Evolutionary conservation across 2,797 vertebrate genomes (phyloP).

Genomic region (Threskiornis aethiopicus): DNA sequence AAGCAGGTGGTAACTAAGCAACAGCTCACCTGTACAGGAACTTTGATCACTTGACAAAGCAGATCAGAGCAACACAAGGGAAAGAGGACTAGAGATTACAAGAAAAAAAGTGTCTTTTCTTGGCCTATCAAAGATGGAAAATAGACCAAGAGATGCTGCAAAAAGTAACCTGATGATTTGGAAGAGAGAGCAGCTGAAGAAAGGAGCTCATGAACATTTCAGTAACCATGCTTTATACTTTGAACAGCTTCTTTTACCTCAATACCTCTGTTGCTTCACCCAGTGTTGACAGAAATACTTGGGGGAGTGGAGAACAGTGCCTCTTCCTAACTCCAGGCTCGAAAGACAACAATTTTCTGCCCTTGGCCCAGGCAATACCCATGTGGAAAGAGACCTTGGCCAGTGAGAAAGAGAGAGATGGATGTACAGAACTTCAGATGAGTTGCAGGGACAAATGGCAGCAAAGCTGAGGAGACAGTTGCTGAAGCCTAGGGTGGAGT

Average conservation of each 20-base stretch:
- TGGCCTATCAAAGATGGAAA: constrained; percentile 30
- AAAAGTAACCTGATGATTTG: neutral
- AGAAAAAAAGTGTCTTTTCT: neutral
- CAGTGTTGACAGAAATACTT: neutral
- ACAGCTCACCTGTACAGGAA: constrained; percentile 55
- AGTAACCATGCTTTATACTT: neutral
- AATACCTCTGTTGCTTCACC: neutral
- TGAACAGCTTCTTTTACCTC: neutral
- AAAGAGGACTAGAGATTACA: constrained; percentile 21
- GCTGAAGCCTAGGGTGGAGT: neutral
- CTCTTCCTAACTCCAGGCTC: neutral
- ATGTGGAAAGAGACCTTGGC: neutral
- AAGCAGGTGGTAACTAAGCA: constrained; percentile 66
- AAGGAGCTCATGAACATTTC: neutral
- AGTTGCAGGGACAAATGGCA: neutral
- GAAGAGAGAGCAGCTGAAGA: neutral
- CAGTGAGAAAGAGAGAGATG: neutral
- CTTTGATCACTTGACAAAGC: constrained; percentile 69
- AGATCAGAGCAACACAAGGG: constrained; percentile 45
- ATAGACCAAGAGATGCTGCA: neutral
- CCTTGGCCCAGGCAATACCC: neutral
- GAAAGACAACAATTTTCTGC: neutral
- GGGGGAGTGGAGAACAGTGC: neutral
- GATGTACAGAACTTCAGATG: neutral
- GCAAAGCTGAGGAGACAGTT: neutral